Base-by-base conservation (phyloP, 2,797 vertebrate species). In the Phylloscopus collybita region DNA sequence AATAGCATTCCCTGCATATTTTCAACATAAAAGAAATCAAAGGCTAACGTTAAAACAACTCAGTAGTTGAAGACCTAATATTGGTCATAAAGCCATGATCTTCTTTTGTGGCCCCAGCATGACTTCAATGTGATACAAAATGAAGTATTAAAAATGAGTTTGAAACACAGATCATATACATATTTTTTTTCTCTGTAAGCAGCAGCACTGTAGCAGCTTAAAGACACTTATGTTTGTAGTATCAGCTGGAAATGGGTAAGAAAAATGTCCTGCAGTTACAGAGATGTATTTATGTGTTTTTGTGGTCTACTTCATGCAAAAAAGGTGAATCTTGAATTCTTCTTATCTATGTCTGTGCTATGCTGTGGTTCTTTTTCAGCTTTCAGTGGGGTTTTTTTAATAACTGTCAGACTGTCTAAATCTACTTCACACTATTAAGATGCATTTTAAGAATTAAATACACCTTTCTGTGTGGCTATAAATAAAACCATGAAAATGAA, bases 1-100 rank as follows among this genome's bases (percentile, higher is more conserved):
- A 79, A 88, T 21, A 78, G 19, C 42, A 86, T 61, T 38, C 11
- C 67, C 42, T 79, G 10, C 26, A 30, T 54, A 19, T 78, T 12
- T 93, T 90, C 34, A 80, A 11, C 12, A 27, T 76, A 25, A 51
- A 84, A 96, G 22, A 86, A 71, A 36, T 36, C 42, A 59, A 53
- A 86, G 26, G 10, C 14, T 84, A 19, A 38, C 5, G 13, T 80
- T 82, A 78, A 87, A 94, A 78, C 13, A 81, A 26, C 54, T 53
- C 36, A 54, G 6, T 61, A 92, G 10, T 27, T 34, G 27, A 84
- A 89, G 36, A 47, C 23, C 29, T 90, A 53, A 50, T 50, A 57
- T 9, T 64, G 36, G 65, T 83, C 47, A 78, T 44, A 76, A 90
- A 83, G 12, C 30, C 34, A 29, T 21, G 11, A 30, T 59, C n/a